phyloP scores from a whole-genome alignment of 2,113 vertebrate genomes.

The Thamnaconus septentrionalis region DNA sequence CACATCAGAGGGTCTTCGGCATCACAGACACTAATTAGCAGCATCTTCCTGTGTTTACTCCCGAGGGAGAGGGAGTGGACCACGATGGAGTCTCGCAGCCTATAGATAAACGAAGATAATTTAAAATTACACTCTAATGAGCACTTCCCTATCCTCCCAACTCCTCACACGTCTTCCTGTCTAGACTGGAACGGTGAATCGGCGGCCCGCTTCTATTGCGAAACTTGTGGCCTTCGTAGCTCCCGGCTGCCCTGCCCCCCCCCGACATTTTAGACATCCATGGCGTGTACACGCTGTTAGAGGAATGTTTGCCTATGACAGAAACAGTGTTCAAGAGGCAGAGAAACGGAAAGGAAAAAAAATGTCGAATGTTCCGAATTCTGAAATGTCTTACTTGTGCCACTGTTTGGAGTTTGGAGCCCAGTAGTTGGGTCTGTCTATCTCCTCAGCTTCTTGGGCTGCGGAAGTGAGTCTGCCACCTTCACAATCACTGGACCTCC shows the following conservation, averaged over 20 bases:
- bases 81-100: slow-evolving; percentile 48
- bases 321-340: neutral
- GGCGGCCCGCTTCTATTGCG: slow-evolving; percentile 11
- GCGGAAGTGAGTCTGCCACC: slow-evolving; percentile 59
- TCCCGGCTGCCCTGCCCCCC: neutral
- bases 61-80: slow-evolving; percentile 66
- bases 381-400: slow-evolving; percentile 20
- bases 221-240: slow-evolving; percentile 20
- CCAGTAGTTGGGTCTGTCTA: slow-evolving; percentile 51
- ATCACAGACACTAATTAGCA: slow-evolving; percentile 70
- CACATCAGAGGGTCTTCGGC: slow-evolving; percentile 30
- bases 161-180: slow-evolving; percentile 68
- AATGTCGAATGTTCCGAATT: neutral
- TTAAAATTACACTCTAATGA: slow-evolving; percentile 74
- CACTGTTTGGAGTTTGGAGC: slow-evolving; percentile 32
- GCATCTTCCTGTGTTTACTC: slow-evolving; percentile 80
- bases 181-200: slow-evolving; percentile 61
- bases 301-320: neutral
- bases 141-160: slow-evolving; percentile 59
- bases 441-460: slow-evolving; percentile 64
- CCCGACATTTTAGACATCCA: neutral
- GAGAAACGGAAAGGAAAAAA: slow-evolving; percentile 1
- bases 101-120: slow-evolving; percentile 76
- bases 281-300: neutral
- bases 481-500: slow-evolving; percentile 76